These are phyloP conservation scores for Siniperca knerii DNA, from an alignment of 2,113 vertebrate species.

Conservation along the genomic window DNA sequence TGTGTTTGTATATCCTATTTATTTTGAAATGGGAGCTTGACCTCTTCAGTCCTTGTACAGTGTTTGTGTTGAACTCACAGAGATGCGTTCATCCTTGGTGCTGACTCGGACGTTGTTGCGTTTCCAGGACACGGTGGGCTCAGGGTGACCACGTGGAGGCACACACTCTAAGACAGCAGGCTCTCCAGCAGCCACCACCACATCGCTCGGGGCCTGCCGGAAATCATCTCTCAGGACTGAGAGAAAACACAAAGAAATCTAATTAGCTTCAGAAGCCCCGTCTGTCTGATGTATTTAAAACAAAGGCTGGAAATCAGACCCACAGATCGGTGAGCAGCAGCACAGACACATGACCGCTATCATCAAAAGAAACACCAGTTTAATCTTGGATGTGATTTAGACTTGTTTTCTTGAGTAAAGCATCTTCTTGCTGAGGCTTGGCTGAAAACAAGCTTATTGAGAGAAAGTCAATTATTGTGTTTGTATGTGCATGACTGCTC, in stretches of 20 bases:
- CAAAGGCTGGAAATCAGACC: conserved; percentile 52
- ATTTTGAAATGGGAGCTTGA: background rate
- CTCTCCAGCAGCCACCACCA: conserved; percentile 96
- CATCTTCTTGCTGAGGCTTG: conserved; percentile 11
- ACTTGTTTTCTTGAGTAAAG: conserved; percentile 32
- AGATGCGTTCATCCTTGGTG: conserved; percentile 92
- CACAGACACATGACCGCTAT: conserved; percentile 10
- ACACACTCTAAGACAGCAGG: conserved; percentile 95
- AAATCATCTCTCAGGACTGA: conserved; percentile 97
- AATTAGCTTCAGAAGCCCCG: conserved; percentile 58
- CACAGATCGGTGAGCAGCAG: conserved; percentile 33
- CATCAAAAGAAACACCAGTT: conserved; percentile 47
- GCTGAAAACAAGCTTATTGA: conserved; percentile 51
- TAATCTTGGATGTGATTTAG: conserved; percentile 34
- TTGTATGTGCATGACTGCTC: conserved; percentile 57
- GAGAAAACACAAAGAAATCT: conserved; percentile 55
- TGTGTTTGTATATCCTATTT: background rate
- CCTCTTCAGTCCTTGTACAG: background rate
- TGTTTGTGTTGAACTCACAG: conserved; percentile 85
- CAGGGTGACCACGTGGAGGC: conserved; percentile 95
- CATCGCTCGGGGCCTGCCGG: conserved; percentile 95
- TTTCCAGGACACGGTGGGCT: conserved; percentile 97
- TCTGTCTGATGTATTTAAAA: conserved; percentile 53
- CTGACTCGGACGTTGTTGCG: conserved; percentile 94
- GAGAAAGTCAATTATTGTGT: conserved; percentile 50